Percentiles rank a stretch among this genome's conserved stretches.
Conservation (phyloP, 2,888 invertebrate genomes). For the Sminthurides aquaticus region DNA sequence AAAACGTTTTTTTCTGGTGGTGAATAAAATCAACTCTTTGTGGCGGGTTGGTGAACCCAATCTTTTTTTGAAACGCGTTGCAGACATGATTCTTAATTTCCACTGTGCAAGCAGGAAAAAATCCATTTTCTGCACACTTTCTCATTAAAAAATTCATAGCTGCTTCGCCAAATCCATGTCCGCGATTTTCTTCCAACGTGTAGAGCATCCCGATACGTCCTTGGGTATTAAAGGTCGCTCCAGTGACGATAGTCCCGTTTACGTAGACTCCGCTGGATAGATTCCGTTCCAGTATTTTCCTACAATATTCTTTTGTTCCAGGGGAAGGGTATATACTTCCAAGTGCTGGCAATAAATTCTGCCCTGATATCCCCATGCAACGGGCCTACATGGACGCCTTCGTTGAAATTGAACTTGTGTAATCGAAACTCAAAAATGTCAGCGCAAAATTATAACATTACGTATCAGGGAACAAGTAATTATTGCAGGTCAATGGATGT, state of each 20-base stretch:
- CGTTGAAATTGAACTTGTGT: no score
- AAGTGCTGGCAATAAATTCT: no score
- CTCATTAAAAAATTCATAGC: constrained; percentile 11
- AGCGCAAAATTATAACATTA: no score
- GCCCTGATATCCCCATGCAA: no score
- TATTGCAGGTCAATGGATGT: no score
- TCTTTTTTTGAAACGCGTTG: constrained; percentile 10
- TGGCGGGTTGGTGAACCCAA: constrained; percentile 12
- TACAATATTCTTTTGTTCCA: no score
- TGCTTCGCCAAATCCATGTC: constrained; percentile 4
- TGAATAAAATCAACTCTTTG: no score
- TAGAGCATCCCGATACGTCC: not conserved
- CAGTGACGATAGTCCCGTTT: not conserved
- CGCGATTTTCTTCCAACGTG: constrained; percentile 6
- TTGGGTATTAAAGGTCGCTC: not conserved
- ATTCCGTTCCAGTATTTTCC: not conserved
- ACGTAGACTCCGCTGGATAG: not conserved
- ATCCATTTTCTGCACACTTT: not conserved
- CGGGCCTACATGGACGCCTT: no score
- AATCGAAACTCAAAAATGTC: no score
- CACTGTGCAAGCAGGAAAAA: constrained; percentile 11
- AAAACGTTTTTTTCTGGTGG: no score
- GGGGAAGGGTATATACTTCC: no score
- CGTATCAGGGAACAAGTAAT: no score
- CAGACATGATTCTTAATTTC: constrained; percentile 3